phyloP scores from a whole-genome alignment of 2,888 invertebrate species.

The Salpingus planirostris region DNA sequence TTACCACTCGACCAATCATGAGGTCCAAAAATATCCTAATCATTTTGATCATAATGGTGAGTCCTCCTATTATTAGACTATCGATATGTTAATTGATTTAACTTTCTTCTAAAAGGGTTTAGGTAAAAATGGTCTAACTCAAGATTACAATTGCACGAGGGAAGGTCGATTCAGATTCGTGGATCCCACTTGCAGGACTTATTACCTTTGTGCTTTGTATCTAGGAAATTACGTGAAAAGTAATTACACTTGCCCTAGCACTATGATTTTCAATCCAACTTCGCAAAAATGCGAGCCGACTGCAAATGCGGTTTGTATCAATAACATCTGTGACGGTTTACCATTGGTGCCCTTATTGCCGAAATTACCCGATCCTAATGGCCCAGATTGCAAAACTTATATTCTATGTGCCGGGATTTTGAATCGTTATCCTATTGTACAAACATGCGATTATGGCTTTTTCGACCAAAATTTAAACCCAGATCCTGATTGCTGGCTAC shows the following conservation, averaged over 20 bases:
- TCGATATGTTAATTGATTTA: not conserved
- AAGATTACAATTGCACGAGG: conserved; percentile 12
- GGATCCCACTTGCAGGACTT: conserved; percentile 12
- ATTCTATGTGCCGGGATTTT: conserved; percentile 7
- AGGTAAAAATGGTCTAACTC: no score
- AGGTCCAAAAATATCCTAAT: no score
- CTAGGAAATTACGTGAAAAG: conserved; percentile 12
- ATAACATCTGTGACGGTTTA: conserved; percentile 6
- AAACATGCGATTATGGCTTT: no score
- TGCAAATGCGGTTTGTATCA: conserved; percentile 6
- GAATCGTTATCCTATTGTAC: no score
- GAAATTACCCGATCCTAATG: conserved; percentile 12
- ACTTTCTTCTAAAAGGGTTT: not conserved
- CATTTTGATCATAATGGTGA: no score
- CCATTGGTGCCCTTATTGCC: conserved; percentile 7
- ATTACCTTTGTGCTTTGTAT: conserved; percentile 12
- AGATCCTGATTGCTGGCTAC: no score
- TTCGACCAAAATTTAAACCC: no score
- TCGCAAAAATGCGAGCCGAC: conserved; percentile 8
- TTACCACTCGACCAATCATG: no score
- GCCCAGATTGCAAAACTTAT: conserved; percentile 12
- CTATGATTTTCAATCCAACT: conserved; percentile 10
- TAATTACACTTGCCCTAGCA: conserved; percentile 15
- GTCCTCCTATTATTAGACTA: not conserved
- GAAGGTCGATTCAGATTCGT: conserved; percentile 11